Evolutionary conservation across 1,140 invertebrate genomes (phyloP), one percentile per base, ranked within the genome.

Genomic region (Limonius californicus): DNA sequence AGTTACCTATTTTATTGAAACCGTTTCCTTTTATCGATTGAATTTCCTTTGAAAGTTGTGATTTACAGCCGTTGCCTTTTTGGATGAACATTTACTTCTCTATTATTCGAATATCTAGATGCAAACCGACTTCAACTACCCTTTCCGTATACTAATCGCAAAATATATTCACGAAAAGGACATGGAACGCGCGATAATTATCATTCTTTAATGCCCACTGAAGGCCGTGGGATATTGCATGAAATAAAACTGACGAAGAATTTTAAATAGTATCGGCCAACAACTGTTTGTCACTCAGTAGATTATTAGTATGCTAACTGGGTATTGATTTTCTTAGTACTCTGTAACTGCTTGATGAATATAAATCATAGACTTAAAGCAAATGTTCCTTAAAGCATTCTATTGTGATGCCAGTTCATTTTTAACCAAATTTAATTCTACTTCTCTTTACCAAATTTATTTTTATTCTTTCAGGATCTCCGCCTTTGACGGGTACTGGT

Each of bases 401-500:
- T n/a, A n/a, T n/a, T n/a, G n/a, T n/a, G n/a, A n/a, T n/a, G n/a
- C n/a, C n/a, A n/a, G 3, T 27, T 27, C 23, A 27, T 4, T 27
- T 27, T 27, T 27, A 27, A 27, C 3, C 9, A 27, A 27, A 27
- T 27, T 9, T 27, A 27, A 27, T 27, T 3, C 23, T 4, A 27
- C 23, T 27, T 27, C 9, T 3, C 9, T 27, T 27, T 27, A 27
- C 3, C 19, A 8, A 42, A 55, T 43, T 59, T 18, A 50, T 27
- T 55, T 19, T n/a, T 65, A 27, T 58, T 32, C 20, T 83, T 83
- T 14, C 78, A 93, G 92, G 92, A 59, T 92, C 90, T 14, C 92
- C 93, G 15, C 89, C 92, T 1, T 78, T 95, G 16, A 96, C 92
- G 12, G 93, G 92, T 54, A 90, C 91, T 0, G 92, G 93, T 30